Evolutionary conservation across 2,797 vertebrate genomes (phyloP), one percentile per base, ranked within the genome.

Genomic region (Acrocephalus scirpaceus): DNA sequence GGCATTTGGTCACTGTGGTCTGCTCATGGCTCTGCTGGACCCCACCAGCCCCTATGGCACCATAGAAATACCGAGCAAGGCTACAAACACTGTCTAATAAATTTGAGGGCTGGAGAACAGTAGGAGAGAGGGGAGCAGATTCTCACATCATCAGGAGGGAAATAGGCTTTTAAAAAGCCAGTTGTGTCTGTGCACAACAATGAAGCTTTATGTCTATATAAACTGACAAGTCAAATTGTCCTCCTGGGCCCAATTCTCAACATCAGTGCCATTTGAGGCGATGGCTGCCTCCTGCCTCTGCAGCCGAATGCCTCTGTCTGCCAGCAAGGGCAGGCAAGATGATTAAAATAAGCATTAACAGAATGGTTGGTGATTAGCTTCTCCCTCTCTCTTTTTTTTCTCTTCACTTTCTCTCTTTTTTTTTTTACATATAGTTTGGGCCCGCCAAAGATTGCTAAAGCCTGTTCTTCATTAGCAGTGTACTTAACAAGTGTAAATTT

Each of bases 221-320:
- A 98, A 98, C 97, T 98, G 98, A 98, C 97, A 98, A 97, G 97
- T 98, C 96, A 98, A 97, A 98, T 95, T 93, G 96, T 86, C 88
- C 98, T 97, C 98, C 92, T 20, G 97, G 98, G 98, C 95, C 97
- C 95, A 97, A 88, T 98, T 98, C 96, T 96, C 98, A 96, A 81
- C 95, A 95, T 95, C 95, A 97, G 96, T 95, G 96, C 97, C 96
- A 96, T 96, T 97, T 96, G 95, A 90, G 54, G 92, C 67, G 65
- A 97, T 93, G 81, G 90, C 93, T 95, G 71, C 95, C 96, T 97
- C 95, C 95, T 97, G 96, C 90, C 86, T 96, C 96, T 88, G 91
- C 88, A 69, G 94, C 92, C 89, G 92, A 96, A 96, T 95, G 94
- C 89, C 93, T 97, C 80, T 90, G 93, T 51, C 95, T 62, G 74